Base-by-base conservation (phyloP, 1,140 invertebrate genomes). In the Parapsyche elsis region DNA sequence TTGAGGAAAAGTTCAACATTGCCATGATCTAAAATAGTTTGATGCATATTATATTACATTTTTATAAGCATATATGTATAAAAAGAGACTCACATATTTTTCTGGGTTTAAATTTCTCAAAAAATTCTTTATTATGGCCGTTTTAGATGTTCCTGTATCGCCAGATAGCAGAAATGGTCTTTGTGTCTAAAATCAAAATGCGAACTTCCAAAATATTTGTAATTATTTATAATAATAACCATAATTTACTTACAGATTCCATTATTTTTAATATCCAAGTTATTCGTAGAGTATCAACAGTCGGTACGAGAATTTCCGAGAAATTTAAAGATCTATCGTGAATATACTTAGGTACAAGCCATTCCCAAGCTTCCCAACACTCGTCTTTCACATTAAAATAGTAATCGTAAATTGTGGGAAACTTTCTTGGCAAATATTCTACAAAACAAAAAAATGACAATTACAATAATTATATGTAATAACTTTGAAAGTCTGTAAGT, bases 121-220 rank as follows among this genome's bases (percentile, higher is more conserved):
- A 88, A 95, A 97, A 84, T 95, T 93, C 80, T 92, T 91, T 77
- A 95, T 94, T 53, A 95, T 96, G 0, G 96, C 95, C 0, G 95
- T 96, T 89, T 98, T 98, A 0, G 95, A 96, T 49, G 95, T 96
- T 5, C 96, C 96, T 2, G 95, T 96, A 84, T 97, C 95, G 0
- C 97, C 96, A 0, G 97, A 92, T 9, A 98, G 88, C 4, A 97
- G 88, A 0, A 96, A 92, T 0, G 97, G 96, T 81, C 93, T 88
- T 85, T 94, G 92, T 9, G 93, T 90, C 91, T 92, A 59, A 53
- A 84, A 84, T 49, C 49, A 57, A 78, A 70, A 4, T 26, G 1
- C 14, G 1, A 73, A 45, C 7, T 38, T 38, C 7, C 1, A 38
- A 4, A 38, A 4, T 38, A 38, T 38, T 38, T 38, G 1, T 38